Evolutionary conservation across 2,797 vertebrate genomes (phyloP), one percentile per base, ranked within the genome.

Genomic region (Agapornis canus): DNA sequence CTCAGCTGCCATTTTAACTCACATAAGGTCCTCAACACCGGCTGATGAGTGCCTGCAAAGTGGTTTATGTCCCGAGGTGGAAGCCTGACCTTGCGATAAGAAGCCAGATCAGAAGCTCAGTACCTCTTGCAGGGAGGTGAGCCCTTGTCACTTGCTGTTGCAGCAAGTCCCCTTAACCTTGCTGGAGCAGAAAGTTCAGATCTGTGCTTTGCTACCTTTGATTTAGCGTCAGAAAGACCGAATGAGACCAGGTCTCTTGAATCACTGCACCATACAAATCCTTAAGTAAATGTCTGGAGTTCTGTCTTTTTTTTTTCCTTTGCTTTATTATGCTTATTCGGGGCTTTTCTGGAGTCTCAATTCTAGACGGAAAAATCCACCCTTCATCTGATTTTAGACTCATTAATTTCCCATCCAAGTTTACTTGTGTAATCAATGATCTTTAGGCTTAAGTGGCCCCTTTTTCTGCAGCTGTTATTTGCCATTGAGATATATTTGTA

Each of bases 381-480:
- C 21, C 48, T 68, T 90, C 31, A 20, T 84, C 61, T 79, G 66
- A 79, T 57, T 82, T 84, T 92, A 79, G 49, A 26, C 13, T 78
- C 20, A 1, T 71, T 92, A 51, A 82, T 84, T 91, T 86, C 59
- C 20, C 52, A 52, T 84, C 14, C 27, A 82, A 2, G 43, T 81
- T 90, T 91, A 75, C 73, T 90, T 81, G 29, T 91, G 65, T 48
- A 73, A 48, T 92, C 63, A 60, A 0, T 82, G 26, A 51, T 86
- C 70, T 65, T 84, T 31, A 72, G 72, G 78, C 49, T 82, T 45
- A 83, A 88, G 52, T 83, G 69, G 65, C 69, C 57, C 48, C 80
- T 88, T 88, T 54, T 78, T 40, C 56, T 94, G 83, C 89, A 93
- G 76, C 94, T 92, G 89, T 90, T 92, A 39, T 73, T 90, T 95